Evolutionary conservation across 2,888 invertebrate species (phyloP).

Genomic region (Drosophila quinaria): DNA sequence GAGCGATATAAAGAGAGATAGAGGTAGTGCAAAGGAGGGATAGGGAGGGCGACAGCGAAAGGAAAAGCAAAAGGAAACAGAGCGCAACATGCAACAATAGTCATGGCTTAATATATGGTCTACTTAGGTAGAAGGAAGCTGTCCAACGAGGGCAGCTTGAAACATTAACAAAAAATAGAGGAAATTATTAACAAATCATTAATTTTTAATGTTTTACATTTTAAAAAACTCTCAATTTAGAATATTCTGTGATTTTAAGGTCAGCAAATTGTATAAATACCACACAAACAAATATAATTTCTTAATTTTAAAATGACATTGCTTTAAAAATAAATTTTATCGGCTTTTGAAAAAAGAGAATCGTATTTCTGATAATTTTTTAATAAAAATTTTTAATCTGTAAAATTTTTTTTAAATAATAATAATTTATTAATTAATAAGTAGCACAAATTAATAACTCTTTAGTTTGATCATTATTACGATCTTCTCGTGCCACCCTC

Average conservation of each 20-base stretch:
- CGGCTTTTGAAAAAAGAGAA: no score
- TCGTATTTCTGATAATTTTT: no score
- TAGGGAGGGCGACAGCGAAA: constrained; percentile 15
- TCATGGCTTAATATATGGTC: constrained; percentile 42
- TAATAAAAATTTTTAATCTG: no score
- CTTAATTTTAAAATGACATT: no score
- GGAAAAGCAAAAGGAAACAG: constrained; percentile 41
- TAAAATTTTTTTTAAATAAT: no score
- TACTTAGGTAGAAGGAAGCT: constrained; percentile 10
- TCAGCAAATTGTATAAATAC: no score
- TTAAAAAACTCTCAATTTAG: no score
- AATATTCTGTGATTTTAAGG: no score
- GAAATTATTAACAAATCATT: no score
- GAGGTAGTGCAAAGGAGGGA: background rate
- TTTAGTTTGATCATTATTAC: background rate
- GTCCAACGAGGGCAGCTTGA: constrained; percentile 25
- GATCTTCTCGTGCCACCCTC: constrained; percentile 26
- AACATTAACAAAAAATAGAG: constrained; percentile 6
- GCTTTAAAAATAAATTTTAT: no score
- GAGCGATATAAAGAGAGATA: background rate
- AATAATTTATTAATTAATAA: background rate
- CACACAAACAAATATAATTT: no score
- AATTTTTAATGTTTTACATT: no score
- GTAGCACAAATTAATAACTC: background rate
- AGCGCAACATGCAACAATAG: constrained; percentile 61